These are phyloP conservation scores for Lordiphosa stackelbergi DNA, from an alignment of 1,140 invertebrate genomes.

Conservation along the genomic window DNA sequence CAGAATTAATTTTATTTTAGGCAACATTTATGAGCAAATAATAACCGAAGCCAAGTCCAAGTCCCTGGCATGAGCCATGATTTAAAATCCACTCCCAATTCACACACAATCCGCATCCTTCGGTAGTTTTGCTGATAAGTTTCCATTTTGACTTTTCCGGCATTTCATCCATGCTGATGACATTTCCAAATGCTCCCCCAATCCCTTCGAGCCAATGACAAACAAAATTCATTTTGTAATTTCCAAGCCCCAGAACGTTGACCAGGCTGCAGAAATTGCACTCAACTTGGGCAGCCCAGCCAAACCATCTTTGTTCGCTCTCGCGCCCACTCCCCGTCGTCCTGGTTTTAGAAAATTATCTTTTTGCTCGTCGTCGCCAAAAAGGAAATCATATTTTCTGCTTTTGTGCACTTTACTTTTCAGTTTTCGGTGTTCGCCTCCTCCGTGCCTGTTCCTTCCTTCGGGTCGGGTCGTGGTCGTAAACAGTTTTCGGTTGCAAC, in stretches of 20 bases:
- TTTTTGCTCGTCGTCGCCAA: constrained; percentile 76
- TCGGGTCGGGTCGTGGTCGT: constrained; percentile 33
- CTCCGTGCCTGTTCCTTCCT: constrained; percentile 6
- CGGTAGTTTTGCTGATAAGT: constrained; percentile 72
- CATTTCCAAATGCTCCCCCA: constrained; percentile 52
- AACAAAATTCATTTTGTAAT: constrained; percentile 72
- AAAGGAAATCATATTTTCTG: constrained; percentile 77
- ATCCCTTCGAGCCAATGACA: constrained; percentile 26
- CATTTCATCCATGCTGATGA: constrained; percentile 72
- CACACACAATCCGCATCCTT: constrained; percentile 51
- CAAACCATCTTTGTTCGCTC: constrained; percentile 33
- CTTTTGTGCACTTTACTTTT: constrained; percentile 77
- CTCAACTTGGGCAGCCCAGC: constrained; percentile 48
- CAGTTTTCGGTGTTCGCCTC: constrained; percentile 56
- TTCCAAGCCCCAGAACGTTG: constrained; percentile 60
- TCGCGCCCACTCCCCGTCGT: constrained; percentile 12
- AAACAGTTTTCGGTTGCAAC: constrained; percentile 75
- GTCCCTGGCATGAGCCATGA: constrained; percentile 40
- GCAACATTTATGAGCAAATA: constrained; percentile 43
- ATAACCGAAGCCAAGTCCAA: constrained; percentile 17
- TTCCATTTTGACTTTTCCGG: constrained; percentile 73
- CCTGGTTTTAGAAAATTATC: constrained; percentile 76
- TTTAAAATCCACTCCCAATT: constrained; percentile 28
- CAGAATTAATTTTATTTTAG: constrained; percentile 52
- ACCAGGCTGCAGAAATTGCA: constrained; percentile 71